Base-by-base conservation (phyloP, 2,888 invertebrate species). In the Pandemis corylana region DNA sequence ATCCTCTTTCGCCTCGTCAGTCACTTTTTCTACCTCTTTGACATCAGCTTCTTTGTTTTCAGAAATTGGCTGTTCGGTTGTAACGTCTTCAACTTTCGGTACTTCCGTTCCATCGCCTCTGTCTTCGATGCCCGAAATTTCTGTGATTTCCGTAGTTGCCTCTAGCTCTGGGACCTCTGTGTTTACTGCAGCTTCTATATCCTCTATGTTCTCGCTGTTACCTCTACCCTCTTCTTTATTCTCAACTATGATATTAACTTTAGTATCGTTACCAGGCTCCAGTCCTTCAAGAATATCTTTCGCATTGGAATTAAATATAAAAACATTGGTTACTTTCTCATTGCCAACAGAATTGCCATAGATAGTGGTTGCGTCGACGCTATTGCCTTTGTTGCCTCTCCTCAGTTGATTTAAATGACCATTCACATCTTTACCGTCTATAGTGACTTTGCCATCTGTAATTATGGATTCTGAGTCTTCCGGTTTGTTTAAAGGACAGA, bases 281-380 rank as follows among this genome's bases (percentile, higher is more conserved):
- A 84, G 72, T n/a, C 80, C 76, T 13, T 80, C 78, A n/a, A 84
- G 74, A 5, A 78, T 56, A 7, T 78, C 64, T 12, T 76, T 73
- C 28, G 61, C 76, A 12, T 79, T 81, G 4, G 84, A 81, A 71
- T 87, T 84, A 64, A 90, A 90, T 59, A 91, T 82, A 67, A 85
- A 92, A 53, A 91, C 80, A 61, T 92, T 91, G 0, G 89, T 90
- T 0, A 90, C 87, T 77, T 90, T 85, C 0, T 84, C 87, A 28
- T 84, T 88, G 0, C 84, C 87, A 13, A 87, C 77, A 1, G 87
- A 79, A 51, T 86, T 89, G 0, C 88, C 89, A 41, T 84, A 88
- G 6, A 89, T 71, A 7, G 82, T 85, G 10, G 83, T 72, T 2
- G 87, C 82, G 68, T 78, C 78, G 2, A 86, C 77, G 65, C 82